A percentile compares a stretch with the other conserved stretches of the same genome.
phyloP scores from a whole-genome alignment of 2,888 invertebrate genomes.

The Campoplex capitator region DNA sequence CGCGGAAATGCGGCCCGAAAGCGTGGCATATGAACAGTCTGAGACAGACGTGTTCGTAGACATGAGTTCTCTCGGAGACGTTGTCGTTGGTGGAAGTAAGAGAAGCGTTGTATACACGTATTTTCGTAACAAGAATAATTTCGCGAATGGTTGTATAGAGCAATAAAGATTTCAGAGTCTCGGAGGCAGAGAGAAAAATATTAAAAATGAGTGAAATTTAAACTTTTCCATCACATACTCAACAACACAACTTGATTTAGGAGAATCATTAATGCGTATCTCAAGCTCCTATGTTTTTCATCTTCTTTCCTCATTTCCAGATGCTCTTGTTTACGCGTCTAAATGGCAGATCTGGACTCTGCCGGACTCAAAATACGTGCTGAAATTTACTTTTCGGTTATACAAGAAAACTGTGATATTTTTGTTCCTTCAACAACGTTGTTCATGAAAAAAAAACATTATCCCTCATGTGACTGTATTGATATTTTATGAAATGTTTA shows the following conservation, averaged over 20 bases:
- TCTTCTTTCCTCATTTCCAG: constrained; percentile 55
- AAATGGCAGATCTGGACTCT: neutral
- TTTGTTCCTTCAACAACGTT: neutral
- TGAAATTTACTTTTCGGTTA: neutral
- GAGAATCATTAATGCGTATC: constrained; percentile 60
- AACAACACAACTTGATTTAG: constrained; percentile 51
- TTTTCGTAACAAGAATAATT: constrained; percentile 6
- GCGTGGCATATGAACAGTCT: constrained; percentile 39
- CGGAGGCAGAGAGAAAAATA: constrained; percentile 39
- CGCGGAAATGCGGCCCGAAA: constrained; percentile 52
- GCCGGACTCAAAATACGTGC: neutral
- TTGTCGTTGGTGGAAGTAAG: constrained; percentile 32
- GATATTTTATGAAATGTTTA: neutral
- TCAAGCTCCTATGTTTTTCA: constrained; percentile 26
- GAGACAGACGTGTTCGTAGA: constrained; percentile 63
- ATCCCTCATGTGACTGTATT: neutral
- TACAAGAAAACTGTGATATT: neutral
- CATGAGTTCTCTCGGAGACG: constrained; percentile 40
- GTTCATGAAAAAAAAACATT: neutral
- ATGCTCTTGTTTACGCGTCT: constrained; percentile 52
- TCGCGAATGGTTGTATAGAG: neutral
- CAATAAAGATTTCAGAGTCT: constrained; percentile 20
- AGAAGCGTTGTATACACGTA: neutral
- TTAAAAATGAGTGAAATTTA: constrained; percentile 9
- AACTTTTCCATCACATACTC: constrained; percentile 6